Evolutionary conservation across 2,888 invertebrate genomes (phyloP).

Genomic region (Lepidocyrtoides sp.): DNA sequence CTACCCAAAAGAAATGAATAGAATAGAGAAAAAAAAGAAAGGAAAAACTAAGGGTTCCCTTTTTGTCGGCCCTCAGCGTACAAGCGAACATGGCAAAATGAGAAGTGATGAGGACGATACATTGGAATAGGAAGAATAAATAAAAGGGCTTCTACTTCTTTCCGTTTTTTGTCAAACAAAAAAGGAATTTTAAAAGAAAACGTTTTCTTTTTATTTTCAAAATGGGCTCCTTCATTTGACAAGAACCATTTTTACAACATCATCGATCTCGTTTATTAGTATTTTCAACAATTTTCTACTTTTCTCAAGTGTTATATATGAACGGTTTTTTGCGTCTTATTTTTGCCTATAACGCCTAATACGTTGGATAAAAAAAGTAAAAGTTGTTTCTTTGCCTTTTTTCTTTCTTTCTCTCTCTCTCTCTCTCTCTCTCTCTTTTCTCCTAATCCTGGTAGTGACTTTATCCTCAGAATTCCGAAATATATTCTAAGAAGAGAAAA

Average conservation of each 20-base stretch:
- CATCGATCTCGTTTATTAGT: too few species aligned
- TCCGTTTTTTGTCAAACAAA: constrained; percentile 34
- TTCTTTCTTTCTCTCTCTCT: background rate
- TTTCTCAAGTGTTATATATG: too few species aligned
- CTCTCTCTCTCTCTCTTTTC: too few species aligned
- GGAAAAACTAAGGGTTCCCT: constrained; percentile 48
- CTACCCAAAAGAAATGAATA: constrained; percentile 19
- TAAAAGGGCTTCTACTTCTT: background rate
- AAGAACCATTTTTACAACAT: background rate
- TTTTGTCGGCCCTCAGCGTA: constrained; percentile 2
- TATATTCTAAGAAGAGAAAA: constrained; percentile 40
- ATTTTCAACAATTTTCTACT: too few species aligned
- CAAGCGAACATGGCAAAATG: constrained; percentile 28
- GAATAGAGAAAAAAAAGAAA: constrained; percentile 40
- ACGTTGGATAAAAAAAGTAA: constrained; percentile 34
- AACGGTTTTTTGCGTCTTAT: too few species aligned
- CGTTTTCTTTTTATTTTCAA: background rate
- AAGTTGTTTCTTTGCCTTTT: background rate
- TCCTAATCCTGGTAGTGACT: constrained; percentile 43
- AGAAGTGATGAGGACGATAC: constrained; percentile 1
- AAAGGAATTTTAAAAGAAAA: constrained; percentile 31
- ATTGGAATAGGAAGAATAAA: constrained; percentile 12
- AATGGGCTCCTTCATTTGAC: background rate
- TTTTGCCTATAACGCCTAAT: constrained; percentile 5
- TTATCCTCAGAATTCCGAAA: constrained; percentile 25